Evolutionary conservation across 2,888 invertebrate genomes (phyloP).

Genomic region (Aporophyla nigra): DNA sequence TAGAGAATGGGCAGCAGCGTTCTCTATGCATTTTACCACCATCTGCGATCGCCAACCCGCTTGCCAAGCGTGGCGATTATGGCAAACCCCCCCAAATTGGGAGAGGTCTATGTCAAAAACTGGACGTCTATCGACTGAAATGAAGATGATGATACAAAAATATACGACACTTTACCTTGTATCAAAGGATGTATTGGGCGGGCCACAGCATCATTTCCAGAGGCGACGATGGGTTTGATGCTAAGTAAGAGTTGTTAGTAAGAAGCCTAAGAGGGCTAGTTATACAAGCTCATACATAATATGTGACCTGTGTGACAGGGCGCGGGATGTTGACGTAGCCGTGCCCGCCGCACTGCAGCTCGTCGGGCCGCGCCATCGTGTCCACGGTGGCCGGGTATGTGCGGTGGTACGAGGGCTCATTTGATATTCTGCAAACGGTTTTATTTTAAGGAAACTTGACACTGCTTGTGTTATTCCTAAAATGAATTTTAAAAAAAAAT

Average conservation of each 20-base stretch:
- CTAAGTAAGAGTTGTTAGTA: constrained; percentile 24
- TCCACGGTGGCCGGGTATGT: constrained; percentile 82
- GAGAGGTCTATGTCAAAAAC: too few relatives aligned
- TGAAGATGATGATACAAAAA: neutral
- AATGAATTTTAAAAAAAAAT: too few relatives aligned
- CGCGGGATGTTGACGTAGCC: constrained; percentile 84
- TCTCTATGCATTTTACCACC: too few relatives aligned
- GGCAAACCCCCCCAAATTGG: too few relatives aligned
- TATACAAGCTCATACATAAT: constrained; percentile 50
- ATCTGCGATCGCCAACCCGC: too few relatives aligned
- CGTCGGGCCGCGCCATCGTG: constrained; percentile 77
- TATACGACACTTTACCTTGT: neutral
- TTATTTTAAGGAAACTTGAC: neutral
- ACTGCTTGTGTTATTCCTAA: neutral
- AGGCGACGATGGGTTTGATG: constrained; percentile 3
- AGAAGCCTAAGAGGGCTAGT: constrained; percentile 34
- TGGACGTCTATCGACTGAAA: too few relatives aligned
- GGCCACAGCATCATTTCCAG: constrained; percentile 1
- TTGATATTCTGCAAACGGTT: constrained; percentile 70
- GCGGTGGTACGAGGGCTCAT: constrained; percentile 82
- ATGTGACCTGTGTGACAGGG: constrained; percentile 82
- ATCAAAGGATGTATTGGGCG: neutral
- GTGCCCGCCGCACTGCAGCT: constrained; percentile 81
- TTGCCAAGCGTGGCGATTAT: too few relatives aligned
- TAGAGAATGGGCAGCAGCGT: too few relatives aligned